Evolutionary conservation across 2,797 vertebrate species (phyloP).

Genomic region (Hylomyscus alleni): DNA sequence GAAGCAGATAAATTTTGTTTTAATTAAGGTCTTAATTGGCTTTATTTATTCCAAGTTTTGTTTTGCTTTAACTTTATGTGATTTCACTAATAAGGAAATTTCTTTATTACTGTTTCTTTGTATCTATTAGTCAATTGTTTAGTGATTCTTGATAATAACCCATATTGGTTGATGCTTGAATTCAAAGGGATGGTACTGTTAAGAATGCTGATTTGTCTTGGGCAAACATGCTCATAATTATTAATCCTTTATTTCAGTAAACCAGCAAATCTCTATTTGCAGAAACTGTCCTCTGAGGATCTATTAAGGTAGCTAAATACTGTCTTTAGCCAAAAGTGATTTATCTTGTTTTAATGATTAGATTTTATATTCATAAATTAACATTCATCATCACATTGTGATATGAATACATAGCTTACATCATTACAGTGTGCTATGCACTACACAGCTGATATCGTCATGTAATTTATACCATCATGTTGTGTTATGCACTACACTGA

Average conservation of each 20-base stretch:
- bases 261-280: constrained; percentile 26
- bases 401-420: background rate
- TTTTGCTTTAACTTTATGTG: constrained; percentile 70
- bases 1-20: constrained; percentile 65
- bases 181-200: constrained; percentile 10
- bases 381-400: constrained; percentile 19
- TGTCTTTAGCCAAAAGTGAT: background rate
- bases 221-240: constrained; percentile 10
- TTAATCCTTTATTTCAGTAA: background rate
- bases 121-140: constrained; percentile 43
- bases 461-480: background rate
- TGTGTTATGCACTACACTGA: background rate
- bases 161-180: background rate
- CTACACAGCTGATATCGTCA: background rate
- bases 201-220: background rate
- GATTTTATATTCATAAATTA: background rate
- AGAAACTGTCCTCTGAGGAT: background rate
- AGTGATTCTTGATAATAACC: constrained; percentile 54
- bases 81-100: constrained; percentile 58
- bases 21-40: constrained; percentile 49
- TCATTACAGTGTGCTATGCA: background rate
- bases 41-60: constrained; percentile 29
- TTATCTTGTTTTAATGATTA: constrained; percentile 39
- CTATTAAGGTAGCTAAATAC: constrained; percentile 23
- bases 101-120: background rate